Conservation (phyloP, 2,888 invertebrate species). For the Crematogaster levior region DNA sequence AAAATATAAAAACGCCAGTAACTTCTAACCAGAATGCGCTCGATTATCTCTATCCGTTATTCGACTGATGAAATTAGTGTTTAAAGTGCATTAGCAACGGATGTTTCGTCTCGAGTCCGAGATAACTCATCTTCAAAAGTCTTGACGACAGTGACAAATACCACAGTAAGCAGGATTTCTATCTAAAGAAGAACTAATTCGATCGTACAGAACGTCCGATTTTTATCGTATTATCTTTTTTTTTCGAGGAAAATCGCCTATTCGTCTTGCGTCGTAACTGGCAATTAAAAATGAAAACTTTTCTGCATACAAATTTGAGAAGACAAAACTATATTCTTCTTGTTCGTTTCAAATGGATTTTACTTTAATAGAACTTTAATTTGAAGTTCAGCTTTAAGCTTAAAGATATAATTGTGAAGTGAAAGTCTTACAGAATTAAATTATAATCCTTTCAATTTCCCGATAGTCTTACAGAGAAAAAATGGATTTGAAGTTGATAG, state of each 20-base stretch:
- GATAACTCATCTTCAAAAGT: slow-evolving; percentile 9
- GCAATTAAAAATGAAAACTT: neutral
- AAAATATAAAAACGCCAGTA: neutral
- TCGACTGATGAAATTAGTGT: slow-evolving; percentile 22
- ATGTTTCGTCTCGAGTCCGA: slow-evolving; percentile 4
- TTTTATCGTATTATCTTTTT: slow-evolving; percentile 3
- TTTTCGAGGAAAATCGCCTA: too few species aligned
- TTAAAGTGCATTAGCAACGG: slow-evolving; percentile 16
- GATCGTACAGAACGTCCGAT: neutral
- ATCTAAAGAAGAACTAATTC: slow-evolving; percentile 5
- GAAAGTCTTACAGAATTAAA: neutral
- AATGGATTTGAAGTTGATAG: neutral
- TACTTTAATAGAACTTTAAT: neutral
- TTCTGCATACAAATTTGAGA: neutral
- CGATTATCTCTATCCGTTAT: slow-evolving; percentile 16
- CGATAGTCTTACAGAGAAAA: neutral
- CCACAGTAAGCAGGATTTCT: neutral
- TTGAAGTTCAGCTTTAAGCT: neutral
- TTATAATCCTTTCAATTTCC: neutral
- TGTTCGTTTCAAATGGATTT: neutral
- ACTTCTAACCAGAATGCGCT: slow-evolving; percentile 9
- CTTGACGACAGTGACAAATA: slow-evolving; percentile 13
- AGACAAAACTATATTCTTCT: neutral
- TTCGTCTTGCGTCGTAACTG: neutral
- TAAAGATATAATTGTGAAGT: neutral